A percentile compares a stretch with the other conserved stretches of the same genome.
These are phyloP conservation scores for Sylvietta virens DNA, from an alignment of 2,113 vertebrate species.

Conservation along the genomic window DNA sequence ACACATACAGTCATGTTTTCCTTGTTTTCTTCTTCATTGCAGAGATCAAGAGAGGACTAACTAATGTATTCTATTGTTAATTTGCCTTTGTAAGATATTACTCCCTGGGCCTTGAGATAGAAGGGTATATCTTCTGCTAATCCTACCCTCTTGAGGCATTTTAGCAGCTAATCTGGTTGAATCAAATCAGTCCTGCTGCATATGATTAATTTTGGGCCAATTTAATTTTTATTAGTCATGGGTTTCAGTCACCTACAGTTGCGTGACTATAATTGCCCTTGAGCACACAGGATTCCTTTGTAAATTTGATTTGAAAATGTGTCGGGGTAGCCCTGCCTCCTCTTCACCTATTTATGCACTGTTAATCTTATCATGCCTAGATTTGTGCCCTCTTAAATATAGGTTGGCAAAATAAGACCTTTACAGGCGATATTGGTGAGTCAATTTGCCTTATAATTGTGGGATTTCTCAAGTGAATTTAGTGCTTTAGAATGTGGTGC, in stretches of 20 bases:
- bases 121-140: slow-evolving; percentile 40
- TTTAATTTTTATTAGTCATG: slow-evolving; percentile 69
- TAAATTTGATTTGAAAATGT: slow-evolving; percentile 41
- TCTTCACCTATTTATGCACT: neutral
- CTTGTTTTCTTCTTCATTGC: neutral
- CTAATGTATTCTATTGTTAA: slow-evolving; percentile 21
- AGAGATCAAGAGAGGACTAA: neutral
- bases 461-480: slow-evolving; percentile 53
- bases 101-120: slow-evolving; percentile 4
- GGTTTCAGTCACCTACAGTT: slow-evolving; percentile 52
- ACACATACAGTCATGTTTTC: neutral
- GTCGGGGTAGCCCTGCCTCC: neutral
- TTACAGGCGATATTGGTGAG: neutral
- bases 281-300: slow-evolving; percentile 46
- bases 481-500: slow-evolving; percentile 58
- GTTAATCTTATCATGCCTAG: neutral
- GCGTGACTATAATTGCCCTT: slow-evolving; percentile 49
- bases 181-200: slow-evolving; percentile 58
- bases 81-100: slow-evolving; percentile 25
- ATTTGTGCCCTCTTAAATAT: neutral
- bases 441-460: slow-evolving; percentile 26
- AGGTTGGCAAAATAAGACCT: slow-evolving; percentile 10
- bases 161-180: slow-evolving; percentile 61
- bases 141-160: slow-evolving; percentile 55
- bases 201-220: slow-evolving; percentile 65